Percentiles rank a stretch among this genome's conserved stretches.
Evolutionary conservation across 2,113 vertebrate species (phyloP).

Genomic region (Syngnathus floridae): DNA sequence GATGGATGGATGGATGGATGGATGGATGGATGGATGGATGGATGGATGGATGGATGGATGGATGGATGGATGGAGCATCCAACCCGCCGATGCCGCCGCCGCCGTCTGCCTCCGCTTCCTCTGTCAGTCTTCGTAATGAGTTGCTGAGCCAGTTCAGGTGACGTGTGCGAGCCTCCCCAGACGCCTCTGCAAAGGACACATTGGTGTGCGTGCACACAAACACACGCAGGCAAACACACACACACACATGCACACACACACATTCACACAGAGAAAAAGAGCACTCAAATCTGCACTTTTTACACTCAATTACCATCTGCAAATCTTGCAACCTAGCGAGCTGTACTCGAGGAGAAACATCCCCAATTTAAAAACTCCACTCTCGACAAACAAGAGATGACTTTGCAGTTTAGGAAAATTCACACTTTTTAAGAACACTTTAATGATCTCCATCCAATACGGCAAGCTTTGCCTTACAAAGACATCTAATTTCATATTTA

Average conservation of each 20-base stretch:
- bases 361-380: neutral
- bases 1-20: neutral
- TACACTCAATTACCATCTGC: constrained; percentile 2
- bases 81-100: constrained; percentile 42
- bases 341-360: neutral
- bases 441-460: neutral
- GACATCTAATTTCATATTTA: neutral
- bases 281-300: neutral
- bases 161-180: constrained; percentile 59
- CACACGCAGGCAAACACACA: neutral
- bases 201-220: neutral
- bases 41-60: neutral
- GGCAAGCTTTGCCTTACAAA: neutral
- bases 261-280: neutral
- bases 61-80: constrained; percentile 4
- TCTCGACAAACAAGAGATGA: neutral
- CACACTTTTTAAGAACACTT: neutral
- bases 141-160: constrained; percentile 72
- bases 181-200: constrained; percentile 68
- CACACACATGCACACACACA: neutral
- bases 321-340: neutral
- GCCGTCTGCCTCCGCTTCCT: constrained; percentile 49
- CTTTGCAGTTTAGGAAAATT: constrained; percentile 3
- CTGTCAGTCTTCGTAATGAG: constrained; percentile 69
- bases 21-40: neutral